A percentile compares a stretch with the other conserved stretches of the same genome.
phyloP scores from a whole-genome alignment of 2,113 vertebrate genomes.

The Stomatorhinus ivindoensis region DNA sequence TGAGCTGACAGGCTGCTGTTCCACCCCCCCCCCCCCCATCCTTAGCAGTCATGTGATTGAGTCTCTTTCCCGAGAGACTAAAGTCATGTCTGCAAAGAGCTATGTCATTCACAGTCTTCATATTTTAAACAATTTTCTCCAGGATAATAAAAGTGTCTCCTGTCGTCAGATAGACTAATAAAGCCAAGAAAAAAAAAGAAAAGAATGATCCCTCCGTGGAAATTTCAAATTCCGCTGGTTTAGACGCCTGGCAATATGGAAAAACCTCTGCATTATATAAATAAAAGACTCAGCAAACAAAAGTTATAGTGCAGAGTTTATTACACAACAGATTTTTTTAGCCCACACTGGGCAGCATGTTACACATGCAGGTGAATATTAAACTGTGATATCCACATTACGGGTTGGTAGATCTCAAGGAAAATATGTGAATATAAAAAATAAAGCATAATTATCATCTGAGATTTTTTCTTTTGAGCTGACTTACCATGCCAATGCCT shows the following conservation, averaged over 20 bases:
- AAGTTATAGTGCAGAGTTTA: conserved; percentile 1
- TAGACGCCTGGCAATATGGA: not conserved
- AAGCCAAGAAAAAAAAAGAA: not conserved
- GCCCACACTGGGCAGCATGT: not conserved
- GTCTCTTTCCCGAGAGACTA: not conserved
- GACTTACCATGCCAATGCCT: not conserved
- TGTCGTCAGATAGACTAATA: not conserved
- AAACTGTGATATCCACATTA: not conserved
- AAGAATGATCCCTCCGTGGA: not conserved
- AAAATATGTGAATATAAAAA: not conserved
- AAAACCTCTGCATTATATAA: not conserved
- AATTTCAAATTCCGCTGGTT: not conserved
- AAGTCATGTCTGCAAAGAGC: not conserved
- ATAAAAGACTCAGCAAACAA: not conserved
- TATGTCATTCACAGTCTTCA: not conserved
- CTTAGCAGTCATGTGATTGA: not conserved
- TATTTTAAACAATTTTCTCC: not conserved
- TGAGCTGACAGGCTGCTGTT: not conserved
- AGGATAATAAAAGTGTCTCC: not conserved
- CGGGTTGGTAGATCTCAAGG: not conserved
- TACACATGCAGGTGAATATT: not conserved
- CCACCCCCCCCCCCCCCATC: not conserved
- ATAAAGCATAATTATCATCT: not conserved
- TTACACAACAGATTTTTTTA: not conserved
- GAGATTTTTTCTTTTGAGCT: not conserved